A percentile compares a stretch with the other conserved stretches of the same genome.
Conservation (phyloP, 2,113 vertebrate genomes). For the Chloebia gouldiae region DNA sequence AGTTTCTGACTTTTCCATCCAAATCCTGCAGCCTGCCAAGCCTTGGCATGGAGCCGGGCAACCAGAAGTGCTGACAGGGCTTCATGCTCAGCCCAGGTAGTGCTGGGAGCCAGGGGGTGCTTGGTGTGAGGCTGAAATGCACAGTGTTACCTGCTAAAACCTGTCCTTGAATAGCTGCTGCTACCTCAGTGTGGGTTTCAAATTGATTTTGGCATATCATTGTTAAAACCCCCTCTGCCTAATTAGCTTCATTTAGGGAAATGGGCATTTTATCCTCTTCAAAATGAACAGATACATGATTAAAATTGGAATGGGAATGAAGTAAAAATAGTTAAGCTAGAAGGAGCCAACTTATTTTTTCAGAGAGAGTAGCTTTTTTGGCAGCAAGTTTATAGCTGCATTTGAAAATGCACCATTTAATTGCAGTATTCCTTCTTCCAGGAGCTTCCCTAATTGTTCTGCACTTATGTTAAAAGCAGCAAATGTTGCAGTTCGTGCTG, state of each 20-base stretch:
- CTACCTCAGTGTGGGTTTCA: not conserved
- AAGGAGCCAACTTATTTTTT: not conserved
- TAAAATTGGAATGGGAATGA: not conserved
- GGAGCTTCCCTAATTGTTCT: not conserved
- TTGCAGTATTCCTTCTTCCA: conserved; percentile 3
- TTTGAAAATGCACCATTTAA: not conserved
- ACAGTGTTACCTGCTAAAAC: not conserved
- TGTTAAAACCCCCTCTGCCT: not conserved
- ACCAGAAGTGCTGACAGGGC: not conserved
- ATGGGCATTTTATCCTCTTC: not conserved
- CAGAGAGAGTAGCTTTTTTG: not conserved
- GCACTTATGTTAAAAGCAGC: not conserved
- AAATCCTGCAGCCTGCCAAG: not conserved
- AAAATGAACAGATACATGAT: not conserved
- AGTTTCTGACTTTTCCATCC: not conserved
- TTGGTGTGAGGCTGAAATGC: not conserved
- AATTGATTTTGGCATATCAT: not conserved
- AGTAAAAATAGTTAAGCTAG: conserved; percentile 2
- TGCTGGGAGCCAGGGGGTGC: not conserved
- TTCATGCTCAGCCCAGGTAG: not conserved
- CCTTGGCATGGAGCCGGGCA: accelerated
- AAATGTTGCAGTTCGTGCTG: not conserved
- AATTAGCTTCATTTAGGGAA: conserved; percentile 13
- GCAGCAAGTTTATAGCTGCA: not conserved
- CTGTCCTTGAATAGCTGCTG: not conserved